Percentiles rank a stretch among this genome's conserved stretches.
phyloP scores from a whole-genome alignment of 2,888 invertebrate genomes.

The Resseliella maxima region DNA sequence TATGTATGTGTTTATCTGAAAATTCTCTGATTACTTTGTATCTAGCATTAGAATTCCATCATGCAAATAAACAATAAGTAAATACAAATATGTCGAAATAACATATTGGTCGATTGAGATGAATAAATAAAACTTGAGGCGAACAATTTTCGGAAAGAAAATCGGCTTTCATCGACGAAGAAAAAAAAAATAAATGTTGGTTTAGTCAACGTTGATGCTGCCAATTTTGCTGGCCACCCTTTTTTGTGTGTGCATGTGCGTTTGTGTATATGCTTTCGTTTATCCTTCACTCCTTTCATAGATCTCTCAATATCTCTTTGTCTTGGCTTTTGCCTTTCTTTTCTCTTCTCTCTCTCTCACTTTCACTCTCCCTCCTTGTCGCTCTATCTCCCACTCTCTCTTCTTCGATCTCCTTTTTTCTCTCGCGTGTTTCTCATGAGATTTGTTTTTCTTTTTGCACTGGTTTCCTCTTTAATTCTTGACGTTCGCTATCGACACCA shows the following conservation, averaged over 20 bases:
- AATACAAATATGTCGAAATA: background rate
- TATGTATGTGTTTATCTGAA: background rate
- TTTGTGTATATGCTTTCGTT: background rate
- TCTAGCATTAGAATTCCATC: slow-evolving; percentile 9
- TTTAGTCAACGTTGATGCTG: slow-evolving; percentile 27
- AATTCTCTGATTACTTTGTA: background rate
- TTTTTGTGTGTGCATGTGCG: background rate
- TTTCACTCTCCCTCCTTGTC: background rate
- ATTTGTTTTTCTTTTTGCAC: no score
- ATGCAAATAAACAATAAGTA: slow-evolving; percentile 46
- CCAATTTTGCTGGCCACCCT: slow-evolving; percentile 4
- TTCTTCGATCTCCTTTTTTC: no score
- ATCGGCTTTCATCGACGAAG: slow-evolving; percentile 46
- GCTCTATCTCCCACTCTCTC: background rate
- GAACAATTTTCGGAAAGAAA: background rate
- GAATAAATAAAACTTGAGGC: slow-evolving; percentile 31
- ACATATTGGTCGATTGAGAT: background rate
- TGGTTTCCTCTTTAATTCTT: no score
- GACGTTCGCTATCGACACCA: no score
- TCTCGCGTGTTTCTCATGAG: no score
- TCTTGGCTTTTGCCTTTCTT: no score
- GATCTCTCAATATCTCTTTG: no score
- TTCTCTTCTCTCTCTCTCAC: background rate
- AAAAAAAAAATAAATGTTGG: slow-evolving; percentile 31
- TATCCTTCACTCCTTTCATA: no score